Evolutionary conservation across 1,140 invertebrate species (phyloP), one percentile per base, ranked within the genome.

Genomic region (Gonatopus flavifemur): DNA sequence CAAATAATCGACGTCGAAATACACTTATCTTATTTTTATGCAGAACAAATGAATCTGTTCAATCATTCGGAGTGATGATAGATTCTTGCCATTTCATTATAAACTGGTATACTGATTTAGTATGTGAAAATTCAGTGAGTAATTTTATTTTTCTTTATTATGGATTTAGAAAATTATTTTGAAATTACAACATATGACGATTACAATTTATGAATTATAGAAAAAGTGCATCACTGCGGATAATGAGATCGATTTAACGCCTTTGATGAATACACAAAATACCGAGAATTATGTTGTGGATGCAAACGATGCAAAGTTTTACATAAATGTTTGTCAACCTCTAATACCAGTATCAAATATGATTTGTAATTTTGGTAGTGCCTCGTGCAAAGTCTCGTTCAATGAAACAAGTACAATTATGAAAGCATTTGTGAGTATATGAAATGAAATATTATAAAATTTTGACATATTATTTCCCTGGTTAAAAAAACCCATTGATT

Each of bases 11-110:
- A 50, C 60, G 35, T 16, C 69, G 59, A 25, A 80, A 79, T 55
- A 82, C 80, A 25, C 62, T 75, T 66, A 82, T 82, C 51, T 70
- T 69, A 56, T 82, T 82, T 59, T 63, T 72, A 41, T 82, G 81
- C 49, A 62, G 62, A 12, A 56, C 67, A 19, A 73, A 80, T 60
- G 68, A 62, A 50, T 66, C 58, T 2, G 51, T 48, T 42, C 49
- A 64, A 50, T 20, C 10, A 30, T 68, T 76, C 30, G 51, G 72
- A 52, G 67, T 81, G 48, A 72, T 79, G 60, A 72, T 81, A 64
- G 65, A 72, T 54, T 50, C 69, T 64, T 82, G 80, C 51, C 67
- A 68, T 53, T 52, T 80, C 35, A 67, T 78, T 41, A 77, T 82
- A 58, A 72, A 81, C 55, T 81, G 74, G 70, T 69, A 71, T 46